Conservation (phyloP, 2,113 vertebrate species). For the Passer montanus region DNA sequence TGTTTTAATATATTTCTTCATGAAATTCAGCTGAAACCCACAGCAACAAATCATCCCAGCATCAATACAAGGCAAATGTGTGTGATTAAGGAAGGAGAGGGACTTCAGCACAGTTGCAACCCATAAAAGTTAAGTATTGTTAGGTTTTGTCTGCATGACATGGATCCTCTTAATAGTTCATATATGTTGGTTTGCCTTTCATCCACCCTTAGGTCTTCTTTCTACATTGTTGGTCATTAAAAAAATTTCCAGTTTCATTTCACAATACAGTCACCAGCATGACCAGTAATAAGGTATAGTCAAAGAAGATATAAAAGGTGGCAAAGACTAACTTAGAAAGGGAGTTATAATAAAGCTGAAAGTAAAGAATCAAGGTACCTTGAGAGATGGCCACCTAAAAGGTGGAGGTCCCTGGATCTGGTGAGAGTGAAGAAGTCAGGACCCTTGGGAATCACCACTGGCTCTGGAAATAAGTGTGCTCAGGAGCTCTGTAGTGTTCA, state of each 20-base stretch:
- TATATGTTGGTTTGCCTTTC: background rate
- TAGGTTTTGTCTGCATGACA: background rate
- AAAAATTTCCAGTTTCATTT: background rate
- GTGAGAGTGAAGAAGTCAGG: background rate
- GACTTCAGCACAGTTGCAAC: background rate
- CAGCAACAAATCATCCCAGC: constrained; percentile 32
- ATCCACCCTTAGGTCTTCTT: background rate
- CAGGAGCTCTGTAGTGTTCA: background rate
- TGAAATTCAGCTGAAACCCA: constrained; percentile 53
- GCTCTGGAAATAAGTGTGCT: background rate
- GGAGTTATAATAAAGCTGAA: background rate
- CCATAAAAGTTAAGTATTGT: constrained; percentile 1
- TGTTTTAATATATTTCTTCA: constrained; percentile 57
- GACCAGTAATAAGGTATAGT: background rate
- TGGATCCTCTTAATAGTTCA: background rate
- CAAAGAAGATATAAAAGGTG: background rate
- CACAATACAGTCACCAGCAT: background rate
- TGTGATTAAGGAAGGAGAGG: constrained; percentile 29
- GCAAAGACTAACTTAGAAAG: background rate
- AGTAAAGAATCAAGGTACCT: background rate
- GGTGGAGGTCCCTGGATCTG: background rate
- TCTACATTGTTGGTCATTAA: background rate
- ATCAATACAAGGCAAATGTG: constrained; percentile 48
- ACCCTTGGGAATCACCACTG: background rate
- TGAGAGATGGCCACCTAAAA: background rate